phyloP scores from a whole-genome alignment of 37 sponge, comb jelly and placozoan genomes.

The Corticium candelabrum region DNA sequence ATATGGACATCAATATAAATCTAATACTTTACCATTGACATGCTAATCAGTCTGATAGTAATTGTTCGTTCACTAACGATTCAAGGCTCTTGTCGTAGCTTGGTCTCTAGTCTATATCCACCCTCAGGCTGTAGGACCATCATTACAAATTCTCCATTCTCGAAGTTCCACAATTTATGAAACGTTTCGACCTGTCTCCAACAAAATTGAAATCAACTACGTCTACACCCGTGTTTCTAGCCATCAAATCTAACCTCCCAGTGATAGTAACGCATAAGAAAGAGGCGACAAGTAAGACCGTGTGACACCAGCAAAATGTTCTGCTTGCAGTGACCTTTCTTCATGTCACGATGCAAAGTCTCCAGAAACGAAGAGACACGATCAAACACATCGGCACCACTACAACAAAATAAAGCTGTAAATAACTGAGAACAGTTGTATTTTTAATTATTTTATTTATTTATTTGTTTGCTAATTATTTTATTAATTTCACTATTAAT shows the following conservation, averaged over 20 bases:
- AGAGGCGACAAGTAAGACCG: conserved; percentile 74
- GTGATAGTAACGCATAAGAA: conserved; percentile 71
- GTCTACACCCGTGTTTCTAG: not conserved
- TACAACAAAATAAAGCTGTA: conserved; percentile 1
- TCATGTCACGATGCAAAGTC: conserved; percentile 75
- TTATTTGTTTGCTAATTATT: too few species aligned
- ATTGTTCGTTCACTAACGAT: too few species aligned
- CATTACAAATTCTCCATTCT: conserved; percentile 59
- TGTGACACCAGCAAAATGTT: conserved; percentile 72
- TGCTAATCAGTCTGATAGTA: too few species aligned
- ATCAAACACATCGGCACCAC: conserved; percentile 87
- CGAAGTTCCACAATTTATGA: conserved; percentile 78
- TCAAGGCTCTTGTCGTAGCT: too few species aligned
- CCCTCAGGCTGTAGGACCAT: conserved; percentile 60
- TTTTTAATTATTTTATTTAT: too few species aligned
- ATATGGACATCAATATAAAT: too few species aligned
- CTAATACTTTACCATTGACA: too few species aligned
- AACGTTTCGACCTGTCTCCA: conserved; percentile 57
- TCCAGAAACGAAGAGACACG: conserved; percentile 77
- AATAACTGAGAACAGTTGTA: not conserved
- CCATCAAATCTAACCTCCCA: conserved; percentile 41
- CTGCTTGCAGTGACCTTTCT: conserved; percentile 68
- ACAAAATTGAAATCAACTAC: not conserved
- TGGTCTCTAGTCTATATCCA: conserved; percentile 38
- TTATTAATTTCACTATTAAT: too few species aligned